Percentiles rank a stretch among this genome's conserved stretches.
phyloP scores from a whole-genome alignment of 1,140 invertebrate genomes.

The Diabrotica undecimpunctata region DNA sequence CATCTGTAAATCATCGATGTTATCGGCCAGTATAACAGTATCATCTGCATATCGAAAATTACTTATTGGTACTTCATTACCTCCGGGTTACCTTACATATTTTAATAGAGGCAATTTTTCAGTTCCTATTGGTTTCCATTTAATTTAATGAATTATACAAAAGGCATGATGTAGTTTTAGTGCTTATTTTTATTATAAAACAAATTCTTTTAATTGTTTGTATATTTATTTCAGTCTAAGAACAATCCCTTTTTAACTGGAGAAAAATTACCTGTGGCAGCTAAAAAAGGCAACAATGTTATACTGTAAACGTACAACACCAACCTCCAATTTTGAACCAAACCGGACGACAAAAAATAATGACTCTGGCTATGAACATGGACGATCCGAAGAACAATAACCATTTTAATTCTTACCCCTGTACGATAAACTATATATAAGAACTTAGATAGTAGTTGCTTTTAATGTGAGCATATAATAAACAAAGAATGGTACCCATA shows the following conservation, averaged over 20 bases:
- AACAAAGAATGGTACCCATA: constrained; percentile 19
- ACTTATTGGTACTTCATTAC: too few species aligned
- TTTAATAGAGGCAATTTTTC: too few species aligned
- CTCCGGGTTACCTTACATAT: too few species aligned
- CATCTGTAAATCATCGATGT: too few species aligned
- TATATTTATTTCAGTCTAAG: constrained; percentile 29
- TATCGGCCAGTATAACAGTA: too few species aligned
- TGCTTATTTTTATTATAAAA: too few species aligned
- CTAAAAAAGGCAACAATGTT: constrained; percentile 79
- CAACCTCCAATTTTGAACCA: neutral
- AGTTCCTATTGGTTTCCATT: too few species aligned
- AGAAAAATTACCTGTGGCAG: constrained; percentile 80
- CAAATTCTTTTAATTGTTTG: neutral
- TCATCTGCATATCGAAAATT: too few species aligned
- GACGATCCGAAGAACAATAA: constrained; percentile 18
- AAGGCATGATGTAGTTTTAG: too few species aligned
- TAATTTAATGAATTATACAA: too few species aligned
- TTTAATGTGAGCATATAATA: constrained; percentile 23
- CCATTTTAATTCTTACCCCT: constrained; percentile 7
- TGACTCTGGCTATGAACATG: constrained; percentile 17
- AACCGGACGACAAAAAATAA: neutral
- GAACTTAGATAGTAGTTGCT: constrained; percentile 21
- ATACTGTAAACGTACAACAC: constrained; percentile 18
- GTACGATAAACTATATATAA: constrained; percentile 6
- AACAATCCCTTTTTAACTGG: constrained; percentile 74